Evolutionary conservation across 1,140 invertebrate species (phyloP).

Genomic region (Panulirus ornatus): DNA sequence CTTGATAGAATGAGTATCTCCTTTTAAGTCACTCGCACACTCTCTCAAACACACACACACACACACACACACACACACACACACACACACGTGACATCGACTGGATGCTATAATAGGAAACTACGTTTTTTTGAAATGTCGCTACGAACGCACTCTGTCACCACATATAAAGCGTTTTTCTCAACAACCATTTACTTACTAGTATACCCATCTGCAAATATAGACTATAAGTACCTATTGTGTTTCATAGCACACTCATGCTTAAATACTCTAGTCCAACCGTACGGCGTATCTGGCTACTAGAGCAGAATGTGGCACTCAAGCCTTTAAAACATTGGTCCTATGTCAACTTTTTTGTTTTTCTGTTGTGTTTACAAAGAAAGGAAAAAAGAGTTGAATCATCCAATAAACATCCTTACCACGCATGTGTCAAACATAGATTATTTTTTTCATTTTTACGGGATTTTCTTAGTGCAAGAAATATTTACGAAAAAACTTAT

Average conservation of each 20-base stretch:
- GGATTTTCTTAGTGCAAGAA: no score
- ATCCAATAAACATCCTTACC: background rate
- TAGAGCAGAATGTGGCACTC: background rate
- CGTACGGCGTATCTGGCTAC: no score
- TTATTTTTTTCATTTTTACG: no score
- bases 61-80: no score
- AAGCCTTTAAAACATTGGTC: background rate
- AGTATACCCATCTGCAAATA: background rate
- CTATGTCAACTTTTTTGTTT: background rate
- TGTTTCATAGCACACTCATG: constrained; percentile 25
- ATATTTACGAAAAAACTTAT: no score
- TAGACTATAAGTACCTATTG: constrained; percentile 10
- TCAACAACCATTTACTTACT: background rate
- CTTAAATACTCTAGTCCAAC: background rate
- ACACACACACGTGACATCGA: background rate
- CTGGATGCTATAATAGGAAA: background rate
- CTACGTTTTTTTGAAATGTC: background rate
- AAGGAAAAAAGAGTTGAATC: background rate
- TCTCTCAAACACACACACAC: no score
- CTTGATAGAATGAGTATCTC: no score
- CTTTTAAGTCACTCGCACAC: no score
- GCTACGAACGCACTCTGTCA: background rate
- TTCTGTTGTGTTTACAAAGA: background rate
- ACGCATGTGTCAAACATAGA: background rate
- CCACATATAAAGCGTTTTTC: background rate